Conservation (phyloP, 2,113 vertebrate genomes). For the Progne subis region DNA sequence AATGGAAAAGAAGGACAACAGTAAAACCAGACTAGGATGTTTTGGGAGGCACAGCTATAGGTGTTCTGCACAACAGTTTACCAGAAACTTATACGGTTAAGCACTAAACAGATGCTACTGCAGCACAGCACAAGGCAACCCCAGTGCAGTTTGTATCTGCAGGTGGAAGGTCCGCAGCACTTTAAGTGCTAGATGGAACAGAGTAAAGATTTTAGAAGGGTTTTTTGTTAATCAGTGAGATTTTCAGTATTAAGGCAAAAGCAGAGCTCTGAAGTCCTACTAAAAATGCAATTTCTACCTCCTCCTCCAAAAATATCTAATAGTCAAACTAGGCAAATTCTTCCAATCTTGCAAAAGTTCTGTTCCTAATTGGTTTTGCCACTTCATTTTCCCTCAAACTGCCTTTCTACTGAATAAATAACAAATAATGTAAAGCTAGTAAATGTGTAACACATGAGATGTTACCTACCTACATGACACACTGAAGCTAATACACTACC, state of each 20-base stretch:
- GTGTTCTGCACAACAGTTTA: neutral
- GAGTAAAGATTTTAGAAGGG: neutral
- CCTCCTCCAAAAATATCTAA: fast-evolving
- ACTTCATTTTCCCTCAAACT: neutral
- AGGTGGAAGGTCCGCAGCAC: neutral
- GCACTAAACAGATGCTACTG: fast-evolving
- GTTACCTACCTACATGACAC: neutral
- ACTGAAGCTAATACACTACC: neutral
- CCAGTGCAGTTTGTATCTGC: neutral
- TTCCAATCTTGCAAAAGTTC: neutral
- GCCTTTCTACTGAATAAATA: neutral
- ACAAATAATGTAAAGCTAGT: neutral
- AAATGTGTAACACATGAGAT: neutral
- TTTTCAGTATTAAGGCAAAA: neutral
- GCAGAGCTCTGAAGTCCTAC: neutral
- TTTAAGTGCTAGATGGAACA: neutral
- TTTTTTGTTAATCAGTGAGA: neutral
- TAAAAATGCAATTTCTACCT: neutral
- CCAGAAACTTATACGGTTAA: neutral
- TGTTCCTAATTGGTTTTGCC: neutral
- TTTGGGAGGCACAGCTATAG: neutral
- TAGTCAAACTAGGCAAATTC: neutral
- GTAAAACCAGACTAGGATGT: neutral
- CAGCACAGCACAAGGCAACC: neutral
- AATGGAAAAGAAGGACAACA: neutral